Evolutionary conservation across 2,888 invertebrate genomes (phyloP), one percentile per base, ranked within the genome.

Genomic region (Cylindroiulus punctatus): DNA sequence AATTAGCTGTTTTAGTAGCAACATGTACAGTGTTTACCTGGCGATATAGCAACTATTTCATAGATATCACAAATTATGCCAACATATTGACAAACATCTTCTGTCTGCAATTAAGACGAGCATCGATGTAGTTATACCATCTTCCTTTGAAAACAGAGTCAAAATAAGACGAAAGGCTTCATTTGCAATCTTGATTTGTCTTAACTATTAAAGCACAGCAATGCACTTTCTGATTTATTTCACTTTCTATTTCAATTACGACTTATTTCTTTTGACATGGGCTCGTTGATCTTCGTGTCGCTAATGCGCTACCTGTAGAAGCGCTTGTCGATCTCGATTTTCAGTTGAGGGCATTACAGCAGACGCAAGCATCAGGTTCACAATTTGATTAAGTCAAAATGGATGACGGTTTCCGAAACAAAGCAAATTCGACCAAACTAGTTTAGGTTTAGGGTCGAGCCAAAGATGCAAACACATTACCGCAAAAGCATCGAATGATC

Each of bases 401-500:
- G 8, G 30, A 76, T 65, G 5, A 57, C 57, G 57, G 57, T n/a
- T 57, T 57, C n/a, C 26, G 26, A 65, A 26, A 65, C 65, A 65
- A 26, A 65, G 65, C 65, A 65, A 65, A 65, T 26, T 26, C n/a
- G 65, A 26, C 26, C 26, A 26, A 65, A 65, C 26, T 12, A 76
- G 76, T 17, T 76, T 76, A 30, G 30, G 65, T n/a, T n/a, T n/a
- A n/a, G n/a, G 30, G 76, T 76, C 76, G 30, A 17, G 30, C 30
- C 30, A 30, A 76, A 76, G 32, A 76, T 76, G 76, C 30, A 32
- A 76, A 76, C 10, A 30, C 76, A 76, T 76, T 26, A 76, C 76
- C 76, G 76, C 76, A 76, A 65, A 65, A 7, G 65, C 65, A 76
- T 76, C 30, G 10, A 57, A n/a, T 57, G 57, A 57, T n/a, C 57